phyloP scores from a whole-genome alignment of 2,888 invertebrate species.

The Fissipunctia ypsillon region DNA sequence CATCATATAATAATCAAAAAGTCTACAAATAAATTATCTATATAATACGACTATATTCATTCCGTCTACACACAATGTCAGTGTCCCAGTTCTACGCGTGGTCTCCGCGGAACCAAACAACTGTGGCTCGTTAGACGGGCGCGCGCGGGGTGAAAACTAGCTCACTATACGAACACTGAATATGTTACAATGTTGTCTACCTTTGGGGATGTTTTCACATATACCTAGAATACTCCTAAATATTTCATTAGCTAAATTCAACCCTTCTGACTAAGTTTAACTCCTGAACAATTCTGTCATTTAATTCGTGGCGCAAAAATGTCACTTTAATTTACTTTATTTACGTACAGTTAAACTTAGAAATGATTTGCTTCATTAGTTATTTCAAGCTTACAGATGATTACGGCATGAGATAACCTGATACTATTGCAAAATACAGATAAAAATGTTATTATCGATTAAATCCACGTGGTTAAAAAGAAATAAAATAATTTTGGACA shows the following conservation, averaged over 20 bases:
- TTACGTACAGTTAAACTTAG: neutral
- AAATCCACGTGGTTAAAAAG: neutral
- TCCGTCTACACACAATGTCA: slow-evolving; percentile 18
- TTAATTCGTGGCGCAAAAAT: too few relatives aligned
- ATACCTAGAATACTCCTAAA: neutral
- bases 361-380: neutral
- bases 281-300: neutral
- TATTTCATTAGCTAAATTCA: neutral
- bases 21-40: too few relatives aligned
- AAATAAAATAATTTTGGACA: neutral
- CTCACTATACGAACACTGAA: slow-evolving; percentile 23
- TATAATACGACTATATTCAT: neutral
- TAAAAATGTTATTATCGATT: neutral
- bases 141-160: neutral
- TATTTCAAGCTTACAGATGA: neutral
- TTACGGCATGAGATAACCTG: neutral
- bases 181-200: slow-evolving; percentile 13
- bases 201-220: slow-evolving; percentile 9
- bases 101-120: slow-evolving; percentile 22
- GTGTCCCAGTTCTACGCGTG: slow-evolving; percentile 26
- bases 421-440: too few relatives aligned
- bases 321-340: neutral
- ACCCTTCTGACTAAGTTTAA: neutral
- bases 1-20: neutral
- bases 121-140: slow-evolving; percentile 6